A percentile compares a stretch with the other conserved stretches of the same genome.
Evolutionary conservation across 1,140 invertebrate species (phyloP).

Genomic region (Copidosoma floridanum): DNA sequence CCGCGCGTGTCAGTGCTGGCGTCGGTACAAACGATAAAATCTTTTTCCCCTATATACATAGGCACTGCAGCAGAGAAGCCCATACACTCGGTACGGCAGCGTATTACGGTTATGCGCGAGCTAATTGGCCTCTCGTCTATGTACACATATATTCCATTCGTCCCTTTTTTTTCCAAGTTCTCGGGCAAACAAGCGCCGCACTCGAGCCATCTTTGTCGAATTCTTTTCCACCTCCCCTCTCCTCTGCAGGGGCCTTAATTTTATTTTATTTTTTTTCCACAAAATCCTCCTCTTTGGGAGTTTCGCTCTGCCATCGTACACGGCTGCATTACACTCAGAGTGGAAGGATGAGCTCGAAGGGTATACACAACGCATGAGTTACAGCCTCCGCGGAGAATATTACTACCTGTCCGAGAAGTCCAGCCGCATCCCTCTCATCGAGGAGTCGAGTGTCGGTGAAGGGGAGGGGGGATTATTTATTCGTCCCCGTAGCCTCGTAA

Average conservation of each 20-base stretch:
- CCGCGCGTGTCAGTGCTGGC: background rate
- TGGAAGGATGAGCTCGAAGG: too few relatives aligned
- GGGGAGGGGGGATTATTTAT: slow-evolving; percentile 46
- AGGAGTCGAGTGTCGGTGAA: too few relatives aligned
- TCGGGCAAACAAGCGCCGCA: background rate
- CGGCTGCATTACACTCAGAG: too few relatives aligned
- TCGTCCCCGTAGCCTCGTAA: slow-evolving; percentile 37
- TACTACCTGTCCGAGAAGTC: slow-evolving; percentile 50
- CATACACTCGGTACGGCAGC: too few relatives aligned
- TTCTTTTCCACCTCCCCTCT: slow-evolving; percentile 14
- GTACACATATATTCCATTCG: too few relatives aligned
- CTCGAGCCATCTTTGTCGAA: background rate
- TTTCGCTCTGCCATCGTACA: background rate
- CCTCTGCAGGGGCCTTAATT: background rate
- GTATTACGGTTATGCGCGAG: slow-evolving; percentile 23
- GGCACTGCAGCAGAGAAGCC: too few relatives aligned
- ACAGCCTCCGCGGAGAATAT: slow-evolving; percentile 49
- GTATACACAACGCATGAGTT: slow-evolving; percentile 41
- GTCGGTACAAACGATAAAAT: slow-evolving; percentile 16
- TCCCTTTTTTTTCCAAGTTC: slow-evolving; percentile 5
- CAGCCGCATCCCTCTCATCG: slow-evolving; percentile 43
- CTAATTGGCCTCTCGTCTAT: slow-evolving; percentile 29
- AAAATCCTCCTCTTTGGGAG: background rate
- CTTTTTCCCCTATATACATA: background rate
- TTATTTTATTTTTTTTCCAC: slow-evolving; percentile 1